phyloP scores from a whole-genome alignment of 2,113 vertebrate species.

The Pelecanus crispus region DNA sequence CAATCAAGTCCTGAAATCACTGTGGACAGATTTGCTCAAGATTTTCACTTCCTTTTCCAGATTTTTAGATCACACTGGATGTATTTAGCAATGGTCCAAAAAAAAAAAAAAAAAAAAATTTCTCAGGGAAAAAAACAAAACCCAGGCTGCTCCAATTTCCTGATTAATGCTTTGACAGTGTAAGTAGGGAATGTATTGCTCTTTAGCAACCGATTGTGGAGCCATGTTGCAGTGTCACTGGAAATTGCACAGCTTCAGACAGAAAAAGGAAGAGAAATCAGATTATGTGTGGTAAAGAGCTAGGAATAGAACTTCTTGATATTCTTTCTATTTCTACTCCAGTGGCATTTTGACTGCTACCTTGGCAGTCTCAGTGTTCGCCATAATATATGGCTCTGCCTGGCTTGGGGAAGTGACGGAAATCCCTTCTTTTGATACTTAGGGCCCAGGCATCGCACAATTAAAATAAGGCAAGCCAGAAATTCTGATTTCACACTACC shows the following conservation, averaged over 20 bases:
- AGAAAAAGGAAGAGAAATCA: neutral
- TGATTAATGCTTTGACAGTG: neutral
- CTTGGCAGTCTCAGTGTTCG: neutral
- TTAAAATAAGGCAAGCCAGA: conserved; percentile 22
- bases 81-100: neutral
- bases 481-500: conserved; percentile 32
- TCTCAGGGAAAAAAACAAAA: neutral
- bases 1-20: conserved; percentile 9
- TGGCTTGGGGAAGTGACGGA: neutral
- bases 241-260: neutral
- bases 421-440: neutral
- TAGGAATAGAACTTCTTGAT: neutral
- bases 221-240: neutral
- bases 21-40: neutral
- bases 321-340: neutral
- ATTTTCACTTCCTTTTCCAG: neutral
- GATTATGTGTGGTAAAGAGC: neutral
- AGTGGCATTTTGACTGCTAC: neutral
- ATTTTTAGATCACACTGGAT: neutral
- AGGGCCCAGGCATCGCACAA: neutral
- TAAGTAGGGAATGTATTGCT: neutral
- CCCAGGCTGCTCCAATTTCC: neutral
- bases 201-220: neutral
- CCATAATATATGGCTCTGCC: neutral
- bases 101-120: no score